A percentile compares a stretch with the other conserved stretches of the same genome.
These are phyloP conservation scores for Paragorgia papillata DNA, from an alignment of 92 coral and sea anemone species.

Conservation along the genomic window DNA sequence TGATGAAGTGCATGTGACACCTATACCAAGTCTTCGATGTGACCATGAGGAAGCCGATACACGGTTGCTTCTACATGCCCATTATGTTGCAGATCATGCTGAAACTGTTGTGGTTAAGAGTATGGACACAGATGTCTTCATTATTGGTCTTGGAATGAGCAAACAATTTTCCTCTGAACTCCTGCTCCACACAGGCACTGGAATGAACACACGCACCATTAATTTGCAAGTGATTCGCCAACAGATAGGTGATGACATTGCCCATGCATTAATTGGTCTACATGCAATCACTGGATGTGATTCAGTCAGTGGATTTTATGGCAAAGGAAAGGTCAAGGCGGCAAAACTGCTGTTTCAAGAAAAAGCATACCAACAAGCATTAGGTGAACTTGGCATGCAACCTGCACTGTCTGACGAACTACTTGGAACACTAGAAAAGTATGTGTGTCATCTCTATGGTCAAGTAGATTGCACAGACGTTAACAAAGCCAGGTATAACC, in stretches of 20 bases:
- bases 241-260: slow-evolving; percentile 50
- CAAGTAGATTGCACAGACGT: too few species aligned
- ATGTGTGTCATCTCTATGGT: too few species aligned
- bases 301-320: slow-evolving; percentile 65
- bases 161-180: slow-evolving; percentile 41
- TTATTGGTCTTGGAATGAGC: slow-evolving; percentile 48
- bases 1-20: background rate
- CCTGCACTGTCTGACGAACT: too few species aligned
- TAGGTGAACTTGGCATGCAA: too few species aligned
- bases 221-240: slow-evolving; percentile 51
- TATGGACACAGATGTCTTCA: slow-evolving; percentile 65
- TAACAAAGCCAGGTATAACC: too few species aligned
- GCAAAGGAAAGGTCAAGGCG: too few species aligned
- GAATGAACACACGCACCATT: slow-evolving; percentile 55
- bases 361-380: too few species aligned
- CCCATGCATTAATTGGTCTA: slow-evolving; percentile 62
- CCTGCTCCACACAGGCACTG: slow-evolving; percentile 56
- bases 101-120: slow-evolving; percentile 50
- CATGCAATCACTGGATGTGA: slow-evolving; percentile 70
- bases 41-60: slow-evolving; percentile 35
- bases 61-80: too few species aligned
- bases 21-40: slow-evolving; percentile 28
- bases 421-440: too few species aligned
- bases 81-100: too few species aligned
- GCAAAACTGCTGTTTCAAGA: too few species aligned